Evolutionary conservation across 92 coral and sea anemone species (phyloP).

Genomic region (Epizoanthus stellaris): DNA sequence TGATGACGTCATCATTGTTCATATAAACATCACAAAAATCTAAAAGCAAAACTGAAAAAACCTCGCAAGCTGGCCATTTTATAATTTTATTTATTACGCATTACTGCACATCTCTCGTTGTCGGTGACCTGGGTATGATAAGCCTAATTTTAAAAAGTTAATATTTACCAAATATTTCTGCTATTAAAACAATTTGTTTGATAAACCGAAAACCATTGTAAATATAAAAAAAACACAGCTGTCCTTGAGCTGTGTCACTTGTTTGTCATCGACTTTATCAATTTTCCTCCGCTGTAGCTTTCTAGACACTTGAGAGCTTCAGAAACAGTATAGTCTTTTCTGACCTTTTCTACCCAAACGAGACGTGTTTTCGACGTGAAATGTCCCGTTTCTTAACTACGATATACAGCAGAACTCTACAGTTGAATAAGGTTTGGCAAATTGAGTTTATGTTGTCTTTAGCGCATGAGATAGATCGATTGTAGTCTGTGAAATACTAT

Average conservation of each 20-base stretch:
- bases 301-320: neutral
- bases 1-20: too few species aligned
- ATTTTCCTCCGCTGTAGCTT: neutral
- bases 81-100: too few species aligned
- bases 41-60: too few species aligned
- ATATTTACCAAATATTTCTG: conserved; percentile 12
- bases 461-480: neutral
- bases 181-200: conserved; percentile 29
- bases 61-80: too few species aligned
- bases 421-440: neutral
- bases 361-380: neutral
- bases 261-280: conserved; percentile 28
- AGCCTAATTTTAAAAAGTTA: neutral
- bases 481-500: too few species aligned
- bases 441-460: neutral
- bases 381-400: neutral
- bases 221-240: conserved; percentile 12
- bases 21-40: too few species aligned
- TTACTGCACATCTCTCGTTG: too few species aligned
- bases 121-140: too few species aligned
- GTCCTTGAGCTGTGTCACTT: neutral
- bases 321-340: neutral
- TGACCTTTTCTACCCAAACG: too few species aligned
- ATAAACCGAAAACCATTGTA: conserved; percentile 30
- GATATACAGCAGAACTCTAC: neutral